Conservation (phyloP, 2,113 vertebrate species). For the Pongo pygmaeus region DNA sequence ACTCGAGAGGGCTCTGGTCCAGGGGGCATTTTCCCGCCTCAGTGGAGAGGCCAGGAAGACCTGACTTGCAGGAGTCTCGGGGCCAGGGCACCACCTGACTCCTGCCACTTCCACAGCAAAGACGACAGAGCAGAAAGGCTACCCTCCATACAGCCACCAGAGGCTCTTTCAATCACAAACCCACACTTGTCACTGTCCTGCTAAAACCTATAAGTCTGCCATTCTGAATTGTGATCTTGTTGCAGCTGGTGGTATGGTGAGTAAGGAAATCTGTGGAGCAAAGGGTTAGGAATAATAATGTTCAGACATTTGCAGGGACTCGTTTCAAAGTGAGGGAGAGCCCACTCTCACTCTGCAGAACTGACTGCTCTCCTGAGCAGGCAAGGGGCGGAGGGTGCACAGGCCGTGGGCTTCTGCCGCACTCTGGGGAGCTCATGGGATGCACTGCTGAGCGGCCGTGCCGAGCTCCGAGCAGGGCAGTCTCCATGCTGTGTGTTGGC, state of each 20-base stretch:
- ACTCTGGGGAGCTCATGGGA: background rate
- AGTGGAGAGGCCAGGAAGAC: background rate
- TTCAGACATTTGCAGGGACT: background rate
- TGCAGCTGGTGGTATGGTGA: rapidly evolving
- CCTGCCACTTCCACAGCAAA: background rate
- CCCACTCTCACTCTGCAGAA: background rate
- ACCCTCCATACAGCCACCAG: background rate
- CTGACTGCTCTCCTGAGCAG: background rate
- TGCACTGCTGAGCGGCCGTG: background rate
- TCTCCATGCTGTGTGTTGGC: rapidly evolving
- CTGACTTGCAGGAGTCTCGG: background rate
- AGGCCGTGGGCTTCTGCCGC: background rate
- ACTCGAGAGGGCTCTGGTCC: background rate
- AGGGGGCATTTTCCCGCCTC: background rate
- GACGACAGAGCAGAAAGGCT: background rate
- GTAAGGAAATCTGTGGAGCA: background rate
- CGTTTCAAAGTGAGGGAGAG: too few relatives aligned
- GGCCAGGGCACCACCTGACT: background rate
- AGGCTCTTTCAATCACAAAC: background rate
- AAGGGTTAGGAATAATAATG: background rate
- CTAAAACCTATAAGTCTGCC: background rate
- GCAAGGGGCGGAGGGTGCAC: rapidly evolving
- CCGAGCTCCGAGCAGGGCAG: background rate
- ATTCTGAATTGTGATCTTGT: rapidly evolving
- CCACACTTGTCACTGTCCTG: background rate